These are phyloP conservation scores for Montipora capitata DNA, from an alignment of 92 coral and sea anemone genomes.

Conservation along the genomic window DNA sequence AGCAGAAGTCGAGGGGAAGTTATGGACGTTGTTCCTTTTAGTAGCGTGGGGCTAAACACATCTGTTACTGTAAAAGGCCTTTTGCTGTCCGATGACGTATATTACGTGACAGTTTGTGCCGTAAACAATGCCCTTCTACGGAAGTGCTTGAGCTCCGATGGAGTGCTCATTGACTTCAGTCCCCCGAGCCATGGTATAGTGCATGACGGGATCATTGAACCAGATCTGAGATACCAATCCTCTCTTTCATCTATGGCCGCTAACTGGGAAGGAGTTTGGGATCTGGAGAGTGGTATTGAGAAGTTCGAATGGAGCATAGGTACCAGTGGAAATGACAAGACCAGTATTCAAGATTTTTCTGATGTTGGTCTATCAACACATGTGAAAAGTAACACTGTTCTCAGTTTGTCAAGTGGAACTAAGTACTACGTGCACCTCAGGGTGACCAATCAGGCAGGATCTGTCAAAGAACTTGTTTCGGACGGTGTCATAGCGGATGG, in stretches of 20 bases:
- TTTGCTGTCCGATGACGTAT: conserved; percentile 80
- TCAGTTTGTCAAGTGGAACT: conserved; percentile 79
- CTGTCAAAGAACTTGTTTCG: conserved; percentile 82
- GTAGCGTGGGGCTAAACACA: conserved; percentile 77
- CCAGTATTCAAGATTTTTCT: conserved; percentile 55
- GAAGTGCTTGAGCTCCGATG: conserved; percentile 90
- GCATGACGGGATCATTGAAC: conserved; percentile 95
- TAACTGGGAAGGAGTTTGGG: conserved; percentile 99
- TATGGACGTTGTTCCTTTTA: conserved; percentile 82
- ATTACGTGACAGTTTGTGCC: conserved; percentile 91
- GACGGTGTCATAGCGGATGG: conserved; percentile 92
- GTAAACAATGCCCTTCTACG: conserved; percentile 86
- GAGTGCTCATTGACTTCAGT: conserved; percentile 90
- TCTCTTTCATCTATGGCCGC: conserved; percentile 84
- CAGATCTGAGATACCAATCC: conserved; percentile 91
- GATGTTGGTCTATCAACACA: conserved; percentile 96
- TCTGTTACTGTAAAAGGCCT: conserved; percentile 81
- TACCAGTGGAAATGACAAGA: conserved; percentile 57
- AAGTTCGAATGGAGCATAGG: conserved; percentile 96
- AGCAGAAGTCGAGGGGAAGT: conserved; percentile 85
- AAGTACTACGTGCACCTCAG: conserved; percentile 85
- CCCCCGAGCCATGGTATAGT: conserved; percentile 91
- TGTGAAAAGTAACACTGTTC: conserved; percentile 71
- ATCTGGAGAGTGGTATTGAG: conserved; percentile 93
- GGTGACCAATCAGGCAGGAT: conserved; percentile 86